phyloP scores from a whole-genome alignment of 2,113 vertebrate species.

The Malaclemys terrapin region DNA sequence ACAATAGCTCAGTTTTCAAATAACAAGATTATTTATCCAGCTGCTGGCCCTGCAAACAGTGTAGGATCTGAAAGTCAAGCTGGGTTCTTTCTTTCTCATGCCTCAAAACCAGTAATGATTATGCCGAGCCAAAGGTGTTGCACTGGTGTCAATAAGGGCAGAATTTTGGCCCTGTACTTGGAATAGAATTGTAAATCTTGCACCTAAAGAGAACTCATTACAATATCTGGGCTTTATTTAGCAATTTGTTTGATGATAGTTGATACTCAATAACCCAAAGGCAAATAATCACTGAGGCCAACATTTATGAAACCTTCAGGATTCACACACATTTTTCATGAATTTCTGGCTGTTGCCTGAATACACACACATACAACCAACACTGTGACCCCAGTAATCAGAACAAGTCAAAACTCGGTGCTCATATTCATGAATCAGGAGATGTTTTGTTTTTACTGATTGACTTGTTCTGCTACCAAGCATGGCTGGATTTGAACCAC shows the following conservation, averaged over 20 bases:
- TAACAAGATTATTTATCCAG: background rate
- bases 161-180: slow-evolving; percentile 5
- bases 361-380: slow-evolving; percentile 61
- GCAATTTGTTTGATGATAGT: background rate
- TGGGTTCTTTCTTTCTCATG: background rate
- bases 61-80: background rate
- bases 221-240: background rate
- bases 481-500: slow-evolving; percentile 65
- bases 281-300: slow-evolving; percentile 44
- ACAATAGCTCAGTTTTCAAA: background rate
- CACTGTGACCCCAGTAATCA: slow-evolving; percentile 61
- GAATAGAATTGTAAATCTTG: background rate
- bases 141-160: background rate
- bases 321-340: slow-evolving; percentile 64
- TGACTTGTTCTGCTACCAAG: slow-evolving; percentile 58
- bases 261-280: slow-evolving; percentile 53
- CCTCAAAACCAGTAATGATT: background rate
- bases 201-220: background rate
- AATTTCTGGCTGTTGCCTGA: slow-evolving; percentile 66
- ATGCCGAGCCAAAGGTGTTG: background rate
- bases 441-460: slow-evolving; percentile 67
- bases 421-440: slow-evolving; percentile 68
- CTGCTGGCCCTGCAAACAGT: background rate
- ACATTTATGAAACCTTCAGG: slow-evolving; percentile 71
- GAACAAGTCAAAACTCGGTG: slow-evolving; percentile 66